Percentiles rank a stretch among this genome's conserved stretches.
Evolutionary conservation across 1,140 invertebrate genomes (phyloP).

Genomic region (Diabrotica undecimpunctata): DNA sequence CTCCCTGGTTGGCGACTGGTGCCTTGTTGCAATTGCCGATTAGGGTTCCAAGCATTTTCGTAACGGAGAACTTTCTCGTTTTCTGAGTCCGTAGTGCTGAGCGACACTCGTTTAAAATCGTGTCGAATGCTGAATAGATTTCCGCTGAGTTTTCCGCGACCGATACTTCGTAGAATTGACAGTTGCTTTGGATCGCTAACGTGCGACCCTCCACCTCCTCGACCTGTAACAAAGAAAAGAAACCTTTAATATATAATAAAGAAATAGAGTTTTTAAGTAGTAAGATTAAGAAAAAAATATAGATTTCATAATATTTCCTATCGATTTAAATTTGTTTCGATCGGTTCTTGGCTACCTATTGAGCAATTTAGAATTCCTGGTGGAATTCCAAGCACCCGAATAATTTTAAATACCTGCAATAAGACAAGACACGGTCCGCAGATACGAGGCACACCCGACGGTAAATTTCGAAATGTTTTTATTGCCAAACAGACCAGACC

Average conservation of each 20-base stretch:
- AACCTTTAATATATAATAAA: neutral
- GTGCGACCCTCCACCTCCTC: constrained; percentile 66
- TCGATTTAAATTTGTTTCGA: no score
- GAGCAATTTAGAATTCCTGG: no score
- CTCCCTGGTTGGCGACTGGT: constrained; percentile 47
- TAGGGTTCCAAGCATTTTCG: constrained; percentile 73
- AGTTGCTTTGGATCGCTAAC: constrained; percentile 60
- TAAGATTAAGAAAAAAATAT: no score
- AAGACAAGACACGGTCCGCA: no score
- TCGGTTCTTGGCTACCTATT: no score
- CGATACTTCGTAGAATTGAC: constrained; percentile 71
- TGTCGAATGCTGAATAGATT: constrained; percentile 66
- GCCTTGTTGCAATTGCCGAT: constrained; percentile 54
- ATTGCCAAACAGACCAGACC: no score
- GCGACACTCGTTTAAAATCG: constrained; percentile 61
- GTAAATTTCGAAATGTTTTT: no score
- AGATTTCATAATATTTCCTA: no score
- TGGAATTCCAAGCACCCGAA: no score
- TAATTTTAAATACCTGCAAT: no score
- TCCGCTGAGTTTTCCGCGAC: constrained; percentile 71
- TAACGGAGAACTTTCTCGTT: constrained; percentile 70
- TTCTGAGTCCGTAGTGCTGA: constrained; percentile 52
- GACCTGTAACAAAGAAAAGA: constrained; percentile 53
- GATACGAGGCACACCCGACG: no score
- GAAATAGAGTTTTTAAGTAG: no score